Percentiles rank a stretch among this genome's conserved stretches.
These are phyloP conservation scores for Sericinus montela DNA, from an alignment of 2,888 invertebrate species.

Conservation along the genomic window DNA sequence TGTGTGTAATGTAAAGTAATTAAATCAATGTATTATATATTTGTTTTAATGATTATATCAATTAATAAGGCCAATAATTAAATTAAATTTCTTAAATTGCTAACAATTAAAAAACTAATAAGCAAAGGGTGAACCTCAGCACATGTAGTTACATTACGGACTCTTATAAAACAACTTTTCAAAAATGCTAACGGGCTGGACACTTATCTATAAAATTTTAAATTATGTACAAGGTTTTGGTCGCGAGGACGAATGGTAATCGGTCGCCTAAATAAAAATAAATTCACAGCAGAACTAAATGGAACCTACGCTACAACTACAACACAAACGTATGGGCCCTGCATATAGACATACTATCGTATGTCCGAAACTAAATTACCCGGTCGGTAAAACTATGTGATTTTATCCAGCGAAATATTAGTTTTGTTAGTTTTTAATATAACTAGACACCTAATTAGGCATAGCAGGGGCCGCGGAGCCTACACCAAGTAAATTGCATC, in stretches of 20 bases:
- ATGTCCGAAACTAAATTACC: neutral
- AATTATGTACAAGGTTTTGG: conserved; percentile 12
- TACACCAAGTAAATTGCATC: too few relatives aligned
- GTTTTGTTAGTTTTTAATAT: neutral
- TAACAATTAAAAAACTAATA: conserved; percentile 35
- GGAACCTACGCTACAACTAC: neutral
- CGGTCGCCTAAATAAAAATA: conserved; percentile 17
- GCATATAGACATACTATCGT: neutral
- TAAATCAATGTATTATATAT: conserved; percentile 27
- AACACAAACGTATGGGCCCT: conserved; percentile 5
- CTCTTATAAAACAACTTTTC: conserved; percentile 3
- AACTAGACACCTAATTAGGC: neutral
- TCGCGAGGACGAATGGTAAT: conserved; percentile 6
- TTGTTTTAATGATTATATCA: conserved; percentile 32
- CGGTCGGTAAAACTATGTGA: neutral
- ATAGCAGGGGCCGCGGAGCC: neutral
- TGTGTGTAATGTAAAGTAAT: conserved; percentile 10
- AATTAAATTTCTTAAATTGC: conserved; percentile 33
- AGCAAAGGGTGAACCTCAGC: conserved; percentile 25
- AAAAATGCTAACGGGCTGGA: neutral
- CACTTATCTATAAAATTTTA: conserved; percentile 1
- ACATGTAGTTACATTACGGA: neutral
- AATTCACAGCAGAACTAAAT: conserved; percentile 11
- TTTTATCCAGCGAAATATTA: neutral
- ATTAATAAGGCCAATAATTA: conserved; percentile 49